phyloP scores from a whole-genome alignment of 2,797 vertebrate genomes.

The Cyprinella venusta region DNA sequence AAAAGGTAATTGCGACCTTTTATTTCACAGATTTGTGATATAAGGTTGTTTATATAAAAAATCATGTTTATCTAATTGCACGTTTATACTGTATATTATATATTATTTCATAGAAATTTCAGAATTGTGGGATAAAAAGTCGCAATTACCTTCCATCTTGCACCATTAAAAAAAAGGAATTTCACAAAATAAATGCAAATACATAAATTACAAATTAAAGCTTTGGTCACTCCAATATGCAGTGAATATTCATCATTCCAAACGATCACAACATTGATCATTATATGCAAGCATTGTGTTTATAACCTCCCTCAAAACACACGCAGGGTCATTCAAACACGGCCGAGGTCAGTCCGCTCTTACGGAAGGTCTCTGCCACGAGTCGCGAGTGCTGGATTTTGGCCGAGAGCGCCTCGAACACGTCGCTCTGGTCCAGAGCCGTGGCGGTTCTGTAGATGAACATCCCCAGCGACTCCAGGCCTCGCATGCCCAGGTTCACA shows the following conservation, averaged over 20 bases:
- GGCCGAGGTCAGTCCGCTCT: conserved; percentile 73
- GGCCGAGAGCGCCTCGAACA: conserved; percentile 77
- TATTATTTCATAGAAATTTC: no score
- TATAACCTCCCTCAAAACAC: neutral
- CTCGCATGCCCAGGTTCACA: conserved; percentile 81
- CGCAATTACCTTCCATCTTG: neutral
- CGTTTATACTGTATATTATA: no score
- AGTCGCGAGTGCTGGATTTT: conserved; percentile 83
- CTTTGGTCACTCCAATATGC: conserved; percentile 28
- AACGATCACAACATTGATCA: conserved; percentile 1
- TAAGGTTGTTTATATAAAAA: neutral
- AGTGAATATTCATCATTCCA: neutral
- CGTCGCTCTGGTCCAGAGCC: conserved; percentile 79
- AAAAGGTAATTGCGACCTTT: neutral
- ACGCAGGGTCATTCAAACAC: conserved; percentile 74
- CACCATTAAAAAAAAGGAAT: no score
- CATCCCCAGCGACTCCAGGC: conserved; percentile 79
- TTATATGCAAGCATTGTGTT: neutral
- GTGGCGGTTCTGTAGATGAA: conserved; percentile 82
- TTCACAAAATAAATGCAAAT: conserved; percentile 14
- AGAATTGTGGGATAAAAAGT: neutral
- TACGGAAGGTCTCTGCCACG: conserved; percentile 79
- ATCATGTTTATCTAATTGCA: no score
- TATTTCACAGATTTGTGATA: neutral
- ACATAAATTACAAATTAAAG: neutral